A percentile compares a stretch with the other conserved stretches of the same genome.
These are phyloP conservation scores for Apodemia duryi DNA, from an alignment of 2,888 invertebrate genomes.

Conservation along the genomic window DNA sequence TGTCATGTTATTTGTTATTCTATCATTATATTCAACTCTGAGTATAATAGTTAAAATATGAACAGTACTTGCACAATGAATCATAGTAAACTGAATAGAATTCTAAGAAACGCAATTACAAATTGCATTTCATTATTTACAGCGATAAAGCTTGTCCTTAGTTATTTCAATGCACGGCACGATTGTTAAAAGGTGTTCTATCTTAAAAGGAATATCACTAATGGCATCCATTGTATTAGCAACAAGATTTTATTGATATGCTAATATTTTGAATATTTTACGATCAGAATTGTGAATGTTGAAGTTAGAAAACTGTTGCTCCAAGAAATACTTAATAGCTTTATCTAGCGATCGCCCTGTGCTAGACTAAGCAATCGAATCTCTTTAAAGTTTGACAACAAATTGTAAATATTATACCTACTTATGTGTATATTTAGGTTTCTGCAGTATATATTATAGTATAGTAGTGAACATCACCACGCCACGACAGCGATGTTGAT, in stretches of 20 bases:
- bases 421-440: no score
- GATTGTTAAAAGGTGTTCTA: slow-evolving; percentile 4
- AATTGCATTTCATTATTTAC: slow-evolving; percentile 1
- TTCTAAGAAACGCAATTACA: slow-evolving; percentile 2
- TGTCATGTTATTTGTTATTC: no score
- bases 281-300: background rate
- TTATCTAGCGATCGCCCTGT: no score
- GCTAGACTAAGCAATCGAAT: no score
- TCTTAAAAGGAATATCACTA: slow-evolving; percentile 7
- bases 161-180: slow-evolving; percentile 7
- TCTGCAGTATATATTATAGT: no score
- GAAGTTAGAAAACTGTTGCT: background rate
- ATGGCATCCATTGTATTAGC: background rate
- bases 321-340: background rate
- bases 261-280: slow-evolving; percentile 4
- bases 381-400: no score
- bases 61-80: background rate
- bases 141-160: background rate
- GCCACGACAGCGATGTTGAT: no score
- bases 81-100: background rate
- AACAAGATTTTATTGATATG: slow-evolving; percentile 10
- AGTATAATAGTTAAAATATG: no score
- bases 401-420: no score
- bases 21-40: no score
- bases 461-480: no score